phyloP scores from a whole-genome alignment of 1,140 invertebrate species.

The Chrysomallon squamiferum region DNA sequence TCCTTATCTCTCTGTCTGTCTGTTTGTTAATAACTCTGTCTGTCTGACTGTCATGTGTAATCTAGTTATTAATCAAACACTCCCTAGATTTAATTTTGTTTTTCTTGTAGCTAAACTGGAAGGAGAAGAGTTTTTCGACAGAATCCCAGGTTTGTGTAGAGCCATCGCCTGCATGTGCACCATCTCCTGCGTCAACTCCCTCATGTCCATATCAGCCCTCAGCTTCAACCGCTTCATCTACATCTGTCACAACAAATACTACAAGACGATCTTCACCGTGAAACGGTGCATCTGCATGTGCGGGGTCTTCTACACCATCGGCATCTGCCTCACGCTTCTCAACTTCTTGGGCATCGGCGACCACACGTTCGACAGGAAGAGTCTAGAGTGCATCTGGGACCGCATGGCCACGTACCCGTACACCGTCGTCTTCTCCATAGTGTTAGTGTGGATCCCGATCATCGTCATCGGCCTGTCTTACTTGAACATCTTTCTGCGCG shows the following conservation, averaged over 20 bases:
- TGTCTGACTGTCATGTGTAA: too few species aligned
- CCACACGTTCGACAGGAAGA: constrained; percentile 50
- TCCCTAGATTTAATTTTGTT: neutral
- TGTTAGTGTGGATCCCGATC: constrained; percentile 44
- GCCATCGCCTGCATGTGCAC: constrained; percentile 46
- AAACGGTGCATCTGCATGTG: constrained; percentile 34
- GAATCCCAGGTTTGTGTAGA: constrained; percentile 39
- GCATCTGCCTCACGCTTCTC: constrained; percentile 25
- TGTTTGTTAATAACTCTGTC: too few species aligned
- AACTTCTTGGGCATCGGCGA: constrained; percentile 43
- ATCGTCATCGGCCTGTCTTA: constrained; percentile 40
- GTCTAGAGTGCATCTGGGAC: constrained; percentile 48
- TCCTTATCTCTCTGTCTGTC: too few species aligned
- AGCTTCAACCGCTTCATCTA: constrained; percentile 51
- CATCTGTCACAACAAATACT: constrained; percentile 42
- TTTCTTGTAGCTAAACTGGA: constrained; percentile 35
- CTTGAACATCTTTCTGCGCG: constrained; percentile 35
- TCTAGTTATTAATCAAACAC: too few species aligned
- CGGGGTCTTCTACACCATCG: constrained; percentile 30
- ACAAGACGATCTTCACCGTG: constrained; percentile 40
- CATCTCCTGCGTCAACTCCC: constrained; percentile 41
- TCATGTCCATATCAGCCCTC: constrained; percentile 43
- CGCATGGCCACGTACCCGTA: constrained; percentile 47
- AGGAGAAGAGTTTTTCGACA: constrained; percentile 44
- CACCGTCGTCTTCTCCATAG: constrained; percentile 42